phyloP scores from a whole-genome alignment of 2,113 vertebrate species.

The Lophotis ruficrista region DNA sequence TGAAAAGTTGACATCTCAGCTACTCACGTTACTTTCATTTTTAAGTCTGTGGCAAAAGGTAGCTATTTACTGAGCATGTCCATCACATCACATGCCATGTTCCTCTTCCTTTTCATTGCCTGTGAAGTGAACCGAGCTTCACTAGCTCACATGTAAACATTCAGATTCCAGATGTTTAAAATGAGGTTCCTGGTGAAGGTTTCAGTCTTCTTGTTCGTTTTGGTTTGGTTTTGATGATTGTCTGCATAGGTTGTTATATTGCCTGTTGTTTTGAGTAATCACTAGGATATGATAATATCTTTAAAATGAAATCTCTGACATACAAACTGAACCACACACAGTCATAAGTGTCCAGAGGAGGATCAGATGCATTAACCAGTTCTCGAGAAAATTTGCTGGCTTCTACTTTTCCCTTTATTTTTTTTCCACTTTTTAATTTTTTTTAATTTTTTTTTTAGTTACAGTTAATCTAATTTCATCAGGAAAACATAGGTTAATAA shows the following conservation, averaged over 20 bases:
- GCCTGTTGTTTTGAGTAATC: neutral
- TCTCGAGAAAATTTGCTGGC: neutral
- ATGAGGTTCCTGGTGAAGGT: neutral
- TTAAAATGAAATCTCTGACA: neutral
- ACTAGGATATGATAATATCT: neutral
- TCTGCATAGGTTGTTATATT: neutral
- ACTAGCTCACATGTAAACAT: neutral
- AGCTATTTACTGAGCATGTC: neutral
- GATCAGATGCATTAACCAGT: neutral
- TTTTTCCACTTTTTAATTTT: neutral
- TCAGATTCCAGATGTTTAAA: neutral
- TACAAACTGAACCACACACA: neutral
- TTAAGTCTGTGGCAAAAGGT: neutral
- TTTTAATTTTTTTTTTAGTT: neutral
- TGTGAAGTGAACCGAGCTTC: neutral
- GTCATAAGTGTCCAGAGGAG: neutral
- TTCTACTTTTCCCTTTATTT: neutral
- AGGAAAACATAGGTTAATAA: neutral
- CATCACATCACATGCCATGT: neutral
- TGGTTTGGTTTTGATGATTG: neutral
- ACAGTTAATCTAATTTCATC: neutral
- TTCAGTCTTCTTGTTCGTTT: neutral
- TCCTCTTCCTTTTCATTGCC: neutral
- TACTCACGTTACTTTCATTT: neutral
- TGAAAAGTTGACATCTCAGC: neutral